A percentile compares a stretch with the other conserved stretches of the same genome.
Conservation (phyloP, 2,113 vertebrate species). For the Dicerorhinus sumatrensis region DNA sequence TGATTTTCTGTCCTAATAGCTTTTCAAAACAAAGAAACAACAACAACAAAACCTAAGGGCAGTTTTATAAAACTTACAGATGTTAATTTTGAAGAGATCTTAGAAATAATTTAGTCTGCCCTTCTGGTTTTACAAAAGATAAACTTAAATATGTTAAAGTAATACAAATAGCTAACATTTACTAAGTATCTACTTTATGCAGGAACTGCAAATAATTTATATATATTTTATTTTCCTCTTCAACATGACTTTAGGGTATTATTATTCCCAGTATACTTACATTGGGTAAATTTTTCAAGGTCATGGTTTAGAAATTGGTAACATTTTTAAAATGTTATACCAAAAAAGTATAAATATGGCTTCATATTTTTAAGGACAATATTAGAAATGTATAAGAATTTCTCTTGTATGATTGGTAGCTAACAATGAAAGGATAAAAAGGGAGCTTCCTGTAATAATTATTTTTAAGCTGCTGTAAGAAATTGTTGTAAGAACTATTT, state of each 20-base stretch:
- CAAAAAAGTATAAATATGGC: not conserved
- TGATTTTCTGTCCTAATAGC: not conserved
- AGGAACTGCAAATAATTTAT: not conserved
- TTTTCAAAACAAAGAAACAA: not conserved
- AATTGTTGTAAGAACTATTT: not conserved
- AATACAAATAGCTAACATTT: not conserved
- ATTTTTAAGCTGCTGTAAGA: not conserved
- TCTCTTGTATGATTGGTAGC: not conserved
- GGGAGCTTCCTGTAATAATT: not conserved
- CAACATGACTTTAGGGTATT: not conserved
- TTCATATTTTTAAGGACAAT: slow-evolving; percentile 20
- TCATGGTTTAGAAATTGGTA: not conserved
- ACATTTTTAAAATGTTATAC: not conserved
- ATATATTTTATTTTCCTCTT: not conserved
- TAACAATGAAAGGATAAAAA: not conserved
- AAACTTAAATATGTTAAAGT: not conserved
- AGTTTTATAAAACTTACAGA: not conserved
- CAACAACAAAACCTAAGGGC: not conserved
- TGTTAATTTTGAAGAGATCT: not conserved
- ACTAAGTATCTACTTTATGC: not conserved
- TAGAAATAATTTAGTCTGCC: not conserved
- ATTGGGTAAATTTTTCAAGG: not conserved
- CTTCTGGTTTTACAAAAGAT: not conserved
- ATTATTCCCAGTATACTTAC: not conserved
- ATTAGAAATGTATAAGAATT: not conserved